Evolutionary conservation across 2,797 vertebrate species (phyloP).

Genomic region (Enteromius unitaeniatus): DNA sequence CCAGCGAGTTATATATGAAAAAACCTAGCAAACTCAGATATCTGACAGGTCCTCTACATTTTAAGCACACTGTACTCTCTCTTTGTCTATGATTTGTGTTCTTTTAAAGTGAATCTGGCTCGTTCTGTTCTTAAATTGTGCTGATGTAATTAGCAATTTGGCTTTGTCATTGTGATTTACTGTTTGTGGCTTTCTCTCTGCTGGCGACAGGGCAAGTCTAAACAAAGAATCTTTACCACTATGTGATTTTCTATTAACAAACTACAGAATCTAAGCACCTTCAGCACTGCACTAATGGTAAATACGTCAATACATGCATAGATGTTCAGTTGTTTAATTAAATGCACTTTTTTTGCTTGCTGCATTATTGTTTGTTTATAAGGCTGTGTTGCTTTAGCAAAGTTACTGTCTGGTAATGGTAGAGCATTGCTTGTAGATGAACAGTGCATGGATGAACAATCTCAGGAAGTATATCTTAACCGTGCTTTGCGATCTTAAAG

Average conservation of each 20-base stretch:
- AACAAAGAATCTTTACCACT: slow-evolving; percentile 47
- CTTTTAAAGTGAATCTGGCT: slow-evolving; percentile 32
- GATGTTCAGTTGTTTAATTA: slow-evolving; percentile 4
- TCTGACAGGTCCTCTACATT: slow-evolving; percentile 41
- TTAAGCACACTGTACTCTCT: slow-evolving; percentile 25
- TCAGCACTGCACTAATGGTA: slow-evolving; percentile 37
- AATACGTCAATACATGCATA: slow-evolving; percentile 32
- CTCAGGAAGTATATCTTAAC: neutral
- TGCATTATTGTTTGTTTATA: neutral
- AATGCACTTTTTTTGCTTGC: neutral
- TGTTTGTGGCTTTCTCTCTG: slow-evolving; percentile 47
- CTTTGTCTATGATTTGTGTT: slow-evolving; percentile 46
- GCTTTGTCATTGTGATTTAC: slow-evolving; percentile 66
- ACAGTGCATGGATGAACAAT: neutral
- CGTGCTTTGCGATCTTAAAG: neutral
- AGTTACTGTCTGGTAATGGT: neutral
- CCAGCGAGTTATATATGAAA: neutral
- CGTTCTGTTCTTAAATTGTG: slow-evolving; percentile 56
- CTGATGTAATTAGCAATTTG: slow-evolving; percentile 64
- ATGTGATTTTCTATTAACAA: slow-evolving; percentile 52
- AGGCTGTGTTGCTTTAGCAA: neutral
- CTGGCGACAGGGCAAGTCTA: slow-evolving; percentile 54
- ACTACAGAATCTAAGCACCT: slow-evolving; percentile 22
- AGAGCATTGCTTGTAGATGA: neutral
- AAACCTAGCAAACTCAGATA: neutral